Evolutionary conservation across 2,113 vertebrate species (phyloP), one percentile per base, ranked within the genome.

Genomic region (Triplophysa tibetana): DNA sequence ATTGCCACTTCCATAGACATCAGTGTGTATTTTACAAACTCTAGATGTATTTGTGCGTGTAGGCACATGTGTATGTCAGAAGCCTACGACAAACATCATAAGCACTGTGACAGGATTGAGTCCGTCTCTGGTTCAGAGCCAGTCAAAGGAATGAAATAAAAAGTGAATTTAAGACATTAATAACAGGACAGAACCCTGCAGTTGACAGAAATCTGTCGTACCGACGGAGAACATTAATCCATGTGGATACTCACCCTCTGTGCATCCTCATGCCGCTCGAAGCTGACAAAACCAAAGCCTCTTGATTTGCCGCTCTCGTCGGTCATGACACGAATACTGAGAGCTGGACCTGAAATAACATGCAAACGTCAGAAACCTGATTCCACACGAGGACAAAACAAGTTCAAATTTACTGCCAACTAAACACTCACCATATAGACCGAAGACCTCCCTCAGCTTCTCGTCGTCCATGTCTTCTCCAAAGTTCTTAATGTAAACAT

Each of bases 281-380:
- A 99, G 89, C 97, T 97, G 87, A 99, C 96, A 33, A 99, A 99
- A 60, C 98, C 98, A 52, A 99, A 99, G 70, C 98, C 98, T 89
- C 96, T 94, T 79, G 96, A 98, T 89, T 97, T 97, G 79, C 97
- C 97, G 60, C 84, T 92, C 78, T 97, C 96, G 76, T 99, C 97
- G 0, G 93, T 97, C 97, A 99, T 99, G 85, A 99, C 97, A 54
- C 97, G 96, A 84, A 98, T 96, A 87, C 98, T 99, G 90, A 98
- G 92, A 56, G 96, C 94, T 81, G 94, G 95, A 74, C 97, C 97
- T 99, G 85, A 23, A 26, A n/a, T 2, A 52, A 84, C 38, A 84
- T 4, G 1, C 54, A 16, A 75, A 13, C 12, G 12, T 21, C 79
- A 33, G 21, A 58, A 54, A 1, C 8, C 9, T 87, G 96, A 91